phyloP scores from a whole-genome alignment of 2,797 vertebrate genomes.

The Scomberomorus guttatus region DNA sequence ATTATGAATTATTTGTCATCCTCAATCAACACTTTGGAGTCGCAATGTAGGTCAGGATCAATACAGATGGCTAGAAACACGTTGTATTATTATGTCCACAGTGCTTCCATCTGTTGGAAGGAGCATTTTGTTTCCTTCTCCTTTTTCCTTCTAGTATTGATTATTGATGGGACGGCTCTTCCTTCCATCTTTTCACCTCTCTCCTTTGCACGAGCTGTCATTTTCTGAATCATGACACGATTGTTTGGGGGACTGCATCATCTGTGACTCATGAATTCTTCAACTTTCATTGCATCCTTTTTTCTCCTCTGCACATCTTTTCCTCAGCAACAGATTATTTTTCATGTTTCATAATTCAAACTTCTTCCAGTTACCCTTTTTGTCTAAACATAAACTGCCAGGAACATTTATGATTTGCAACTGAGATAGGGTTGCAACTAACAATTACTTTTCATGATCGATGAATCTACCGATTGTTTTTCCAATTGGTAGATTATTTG shows the following conservation, averaged over 20 bases:
- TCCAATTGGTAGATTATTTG: no score
- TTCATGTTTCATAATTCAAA: neutral
- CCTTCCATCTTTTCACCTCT: constrained; percentile 35
- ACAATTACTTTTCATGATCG: no score
- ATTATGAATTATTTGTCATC: constrained; percentile 44
- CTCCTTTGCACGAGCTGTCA: constrained; percentile 30
- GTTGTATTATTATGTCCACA: constrained; percentile 21
- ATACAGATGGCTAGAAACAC: neutral
- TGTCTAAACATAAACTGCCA: neutral
- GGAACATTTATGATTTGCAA: no score
- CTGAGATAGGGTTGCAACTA: no score
- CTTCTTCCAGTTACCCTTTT: neutral
- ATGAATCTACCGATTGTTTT: no score
- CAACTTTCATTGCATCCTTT: constrained; percentile 28
- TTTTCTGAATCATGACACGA: constrained; percentile 35
- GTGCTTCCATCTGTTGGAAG: constrained; percentile 25
- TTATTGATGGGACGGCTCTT: constrained; percentile 37
- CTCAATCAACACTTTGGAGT: constrained; percentile 33
- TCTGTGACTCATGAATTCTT: constrained; percentile 44
- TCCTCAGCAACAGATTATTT: constrained; percentile 19
- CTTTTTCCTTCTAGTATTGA: constrained; percentile 41
- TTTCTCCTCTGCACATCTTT: neutral
- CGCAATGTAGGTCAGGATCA: constrained; percentile 28
- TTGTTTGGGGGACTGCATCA: neutral
- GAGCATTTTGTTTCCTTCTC: constrained; percentile 30